Evolutionary conservation across 2,888 invertebrate species (phyloP).

Genomic region (Dolomedes plantarius): DNA sequence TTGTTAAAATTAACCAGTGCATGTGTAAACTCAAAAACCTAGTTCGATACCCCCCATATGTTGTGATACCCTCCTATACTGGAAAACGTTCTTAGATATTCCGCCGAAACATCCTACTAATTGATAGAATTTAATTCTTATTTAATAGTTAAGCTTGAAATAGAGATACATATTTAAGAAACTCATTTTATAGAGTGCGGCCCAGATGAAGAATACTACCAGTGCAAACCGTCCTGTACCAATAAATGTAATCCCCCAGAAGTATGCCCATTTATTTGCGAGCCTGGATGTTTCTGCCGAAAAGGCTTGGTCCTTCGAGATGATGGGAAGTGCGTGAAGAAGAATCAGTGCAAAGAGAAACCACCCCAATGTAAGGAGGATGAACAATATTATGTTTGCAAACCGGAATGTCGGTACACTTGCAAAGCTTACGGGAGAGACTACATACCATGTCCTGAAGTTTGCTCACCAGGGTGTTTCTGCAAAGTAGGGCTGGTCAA

Average conservation of each 20-base stretch:
- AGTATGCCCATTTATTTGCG: neutral
- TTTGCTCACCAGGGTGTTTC: slow-evolving; percentile 32
- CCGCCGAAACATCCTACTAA: too few species aligned
- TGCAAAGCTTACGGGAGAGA: neutral
- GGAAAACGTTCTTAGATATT: too few species aligned
- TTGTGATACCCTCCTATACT: too few species aligned
- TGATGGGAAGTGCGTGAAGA: slow-evolving; percentile 23
- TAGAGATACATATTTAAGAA: too few species aligned
- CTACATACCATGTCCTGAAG: neutral
- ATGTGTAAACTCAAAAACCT: too few species aligned
- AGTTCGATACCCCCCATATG: too few species aligned
- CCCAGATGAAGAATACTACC: neutral
- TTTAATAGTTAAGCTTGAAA: too few species aligned
- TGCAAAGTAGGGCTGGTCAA: slow-evolving; percentile 43
- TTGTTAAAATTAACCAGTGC: too few species aligned
- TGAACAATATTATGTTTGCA: neutral
- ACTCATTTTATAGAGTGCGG: neutral
- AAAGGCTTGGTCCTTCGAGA: neutral
- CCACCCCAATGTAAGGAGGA: neutral
- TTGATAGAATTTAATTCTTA: too few species aligned
- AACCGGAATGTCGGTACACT: neutral
- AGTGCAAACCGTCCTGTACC: neutral
- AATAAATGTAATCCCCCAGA: neutral
- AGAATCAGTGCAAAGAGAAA: neutral
- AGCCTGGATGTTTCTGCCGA: neutral